Percentiles rank a stretch among this genome's conserved stretches.
phyloP scores from a whole-genome alignment of 1,140 invertebrate genomes.

The Homarus americanus region DNA sequence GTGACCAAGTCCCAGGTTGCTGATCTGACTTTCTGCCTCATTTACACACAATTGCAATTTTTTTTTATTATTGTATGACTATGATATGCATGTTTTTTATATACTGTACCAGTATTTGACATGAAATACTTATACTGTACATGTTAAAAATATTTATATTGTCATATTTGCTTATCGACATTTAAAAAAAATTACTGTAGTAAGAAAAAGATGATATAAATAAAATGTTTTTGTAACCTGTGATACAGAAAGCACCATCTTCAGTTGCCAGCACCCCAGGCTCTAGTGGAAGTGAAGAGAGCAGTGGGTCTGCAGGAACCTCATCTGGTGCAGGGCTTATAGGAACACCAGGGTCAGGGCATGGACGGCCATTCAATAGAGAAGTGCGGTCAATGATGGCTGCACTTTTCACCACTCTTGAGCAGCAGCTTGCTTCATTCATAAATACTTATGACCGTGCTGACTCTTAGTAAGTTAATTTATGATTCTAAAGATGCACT shows the following conservation, averaged over 20 bases:
- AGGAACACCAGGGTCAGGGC: slow-evolving; percentile 40
- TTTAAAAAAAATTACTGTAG: no score
- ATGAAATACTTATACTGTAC: no score
- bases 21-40: no score
- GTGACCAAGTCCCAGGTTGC: no score
- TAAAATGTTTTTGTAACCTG: neutral
- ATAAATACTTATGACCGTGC: slow-evolving; percentile 91
- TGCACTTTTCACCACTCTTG: slow-evolving; percentile 90
- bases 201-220: neutral
- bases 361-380: slow-evolving; percentile 76
- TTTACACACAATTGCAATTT: no score
- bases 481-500: neutral
- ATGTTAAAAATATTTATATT: no score
- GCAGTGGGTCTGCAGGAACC: slow-evolving; percentile 61
- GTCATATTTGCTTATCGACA: no score
- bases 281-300: slow-evolving; percentile 73
- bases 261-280: slow-evolving; percentile 71
- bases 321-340: slow-evolving; percentile 33
- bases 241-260: slow-evolving; percentile 52
- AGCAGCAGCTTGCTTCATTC: slow-evolving; percentile 91
- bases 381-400: slow-evolving; percentile 91
- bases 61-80: no score
- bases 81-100: no score
- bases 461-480: slow-evolving; percentile 88
- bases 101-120: no score